A percentile compares a stretch with the other conserved stretches of the same genome.
Conservation (phyloP, 2,113 vertebrate species). For the Lophius piscatorius region DNA sequence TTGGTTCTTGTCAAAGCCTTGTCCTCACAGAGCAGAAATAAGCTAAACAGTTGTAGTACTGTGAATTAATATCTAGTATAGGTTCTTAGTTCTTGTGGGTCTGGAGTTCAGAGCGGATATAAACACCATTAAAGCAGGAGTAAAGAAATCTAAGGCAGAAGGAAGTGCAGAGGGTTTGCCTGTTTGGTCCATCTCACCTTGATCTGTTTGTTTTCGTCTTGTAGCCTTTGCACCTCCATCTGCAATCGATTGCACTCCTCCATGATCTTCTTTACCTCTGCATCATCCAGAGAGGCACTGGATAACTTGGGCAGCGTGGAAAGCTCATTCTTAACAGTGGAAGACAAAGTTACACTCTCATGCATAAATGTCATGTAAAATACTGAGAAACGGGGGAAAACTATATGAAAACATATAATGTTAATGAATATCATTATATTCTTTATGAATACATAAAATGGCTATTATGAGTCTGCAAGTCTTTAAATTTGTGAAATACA, state of each 20-base stretch:
- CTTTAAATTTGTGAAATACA: neutral
- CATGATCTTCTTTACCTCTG: conserved; percentile 92
- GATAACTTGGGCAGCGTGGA: conserved; percentile 84
- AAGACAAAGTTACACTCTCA: conserved; percentile 88
- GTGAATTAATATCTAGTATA: no score
- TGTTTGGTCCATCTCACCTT: conserved; percentile 79
- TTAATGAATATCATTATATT: neutral
- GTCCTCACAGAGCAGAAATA: no score
- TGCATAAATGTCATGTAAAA: conserved; percentile 63
- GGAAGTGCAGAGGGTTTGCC: neutral
- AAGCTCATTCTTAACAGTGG: conserved; percentile 90
- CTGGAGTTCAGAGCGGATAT: no score
- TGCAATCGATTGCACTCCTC: conserved; percentile 94
- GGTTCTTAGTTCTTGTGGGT: no score
- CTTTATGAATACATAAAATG: neutral
- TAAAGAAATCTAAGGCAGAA: neutral
- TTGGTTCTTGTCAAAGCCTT: no score
- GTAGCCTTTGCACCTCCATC: conserved; percentile 90
- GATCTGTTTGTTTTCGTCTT: conserved; percentile 92
- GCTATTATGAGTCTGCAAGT: no score
- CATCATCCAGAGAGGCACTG: conserved; percentile 89
- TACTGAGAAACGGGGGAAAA: neutral
- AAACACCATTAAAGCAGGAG: no score
- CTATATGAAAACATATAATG: neutral
- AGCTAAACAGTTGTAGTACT: no score